phyloP scores from a whole-genome alignment of 2,888 invertebrate species.

The Parasteatoda lunata region DNA sequence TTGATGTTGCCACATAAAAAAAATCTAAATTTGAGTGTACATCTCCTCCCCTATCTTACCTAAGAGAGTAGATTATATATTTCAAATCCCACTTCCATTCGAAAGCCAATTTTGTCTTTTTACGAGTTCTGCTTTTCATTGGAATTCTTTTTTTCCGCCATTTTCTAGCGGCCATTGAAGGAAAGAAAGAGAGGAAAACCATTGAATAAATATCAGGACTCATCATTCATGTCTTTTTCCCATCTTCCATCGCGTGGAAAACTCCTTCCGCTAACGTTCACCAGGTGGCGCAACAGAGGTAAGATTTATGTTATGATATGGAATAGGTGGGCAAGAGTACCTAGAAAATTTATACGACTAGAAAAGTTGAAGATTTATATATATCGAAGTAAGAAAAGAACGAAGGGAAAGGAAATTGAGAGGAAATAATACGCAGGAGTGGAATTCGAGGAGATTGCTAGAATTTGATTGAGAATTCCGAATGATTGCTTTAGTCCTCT shows the following conservation, averaged over 20 bases:
- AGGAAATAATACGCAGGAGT: not conserved
- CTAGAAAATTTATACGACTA: slow-evolving; percentile 3
- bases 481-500: not conserved
- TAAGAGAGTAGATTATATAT: slow-evolving; percentile 36
- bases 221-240: slow-evolving; percentile 22
- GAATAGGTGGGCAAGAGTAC: not conserved
- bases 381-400: not conserved
- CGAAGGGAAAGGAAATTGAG: not conserved
- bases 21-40: not conserved
- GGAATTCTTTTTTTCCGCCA: not conserved
- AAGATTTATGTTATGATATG: not conserved
- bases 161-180: no score
- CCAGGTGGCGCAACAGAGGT: not conserved
- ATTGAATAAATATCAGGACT: slow-evolving; percentile 48
- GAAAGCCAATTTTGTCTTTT: slow-evolving; percentile 46
- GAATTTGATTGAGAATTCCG: not conserved
- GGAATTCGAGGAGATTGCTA: not conserved
- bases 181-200: slow-evolving; percentile 8
- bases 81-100: slow-evolving; percentile 35
- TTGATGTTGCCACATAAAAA: not conserved
- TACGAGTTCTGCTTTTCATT: slow-evolving; percentile 7
- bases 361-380: not conserved
- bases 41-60: not conserved
- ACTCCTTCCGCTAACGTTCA: not conserved
- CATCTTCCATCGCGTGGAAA: not conserved